Evolutionary conservation across 2,888 invertebrate species (phyloP), one percentile per base, ranked within the genome.

Genomic region (Lochmaea capreae): DNA sequence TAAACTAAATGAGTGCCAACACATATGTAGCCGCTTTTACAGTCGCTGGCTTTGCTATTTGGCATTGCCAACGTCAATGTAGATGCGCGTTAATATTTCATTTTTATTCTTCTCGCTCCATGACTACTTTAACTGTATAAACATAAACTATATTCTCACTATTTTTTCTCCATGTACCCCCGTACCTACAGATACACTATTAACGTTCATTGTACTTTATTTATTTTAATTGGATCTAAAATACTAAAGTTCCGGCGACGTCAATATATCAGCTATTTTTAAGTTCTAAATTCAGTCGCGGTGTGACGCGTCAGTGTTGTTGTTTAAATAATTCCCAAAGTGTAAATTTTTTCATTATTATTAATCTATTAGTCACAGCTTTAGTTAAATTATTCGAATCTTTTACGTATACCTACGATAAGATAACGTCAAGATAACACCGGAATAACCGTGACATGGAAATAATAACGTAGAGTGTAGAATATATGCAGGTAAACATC

Each of bases 171-270:
- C 3, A 54, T 54, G 16, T 10, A 54, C 11, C 54, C 54, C 16
- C 9, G 54, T 54, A 54, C 54, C 16, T 54, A 54, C 18, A 54
- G 26, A 16, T 42, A 63, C 39, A 43, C 43, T 43, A 43, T 63
- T 42, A 63, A 39, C 62, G 42, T 63, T 63, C 43, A 63, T 59
- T 66, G 65, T 71, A 59, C 43, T 58, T 42, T 68, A 63, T 61
- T 46, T 71, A 65, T 70, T 62, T 62, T 62, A 75, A 68, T 67
- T 67, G 75, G 61, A 70, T 61, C 52, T 62, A 59, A 59, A 65
- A 42, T 57, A 66, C 46, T 46, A 52, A 65, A 61, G 67, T 65
- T 65, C 65, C 71, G 61, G 39, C 33, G 33, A 9, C 43, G 70
- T 61, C 71, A 65, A 71, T 65, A 65, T 61, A 46, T 65, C 33